phyloP scores from a whole-genome alignment of 2,113 vertebrate species.

The Lanius ludovicianus region DNA sequence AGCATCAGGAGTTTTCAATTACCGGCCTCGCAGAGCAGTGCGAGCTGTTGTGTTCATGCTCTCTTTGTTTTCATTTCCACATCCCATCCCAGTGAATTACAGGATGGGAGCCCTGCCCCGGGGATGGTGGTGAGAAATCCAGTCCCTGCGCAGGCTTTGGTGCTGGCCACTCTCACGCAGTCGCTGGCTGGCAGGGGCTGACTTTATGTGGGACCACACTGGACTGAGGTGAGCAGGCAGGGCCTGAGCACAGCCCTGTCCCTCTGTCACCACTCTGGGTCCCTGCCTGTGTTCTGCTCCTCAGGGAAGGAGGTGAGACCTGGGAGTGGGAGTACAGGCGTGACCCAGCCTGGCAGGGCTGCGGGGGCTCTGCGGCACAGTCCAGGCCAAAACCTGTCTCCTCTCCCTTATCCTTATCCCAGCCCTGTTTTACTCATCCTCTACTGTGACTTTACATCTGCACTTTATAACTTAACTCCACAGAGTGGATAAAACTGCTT shows the following conservation, averaged over 20 bases:
- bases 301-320: background rate
- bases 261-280: rapidly evolving
- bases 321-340: rapidly evolving
- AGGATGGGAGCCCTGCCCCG: background rate
- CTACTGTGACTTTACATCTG: background rate
- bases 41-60: slow-evolving; percentile 46
- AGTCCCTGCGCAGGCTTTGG: background rate
- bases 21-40: slow-evolving; percentile 19
- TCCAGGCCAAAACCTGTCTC: rapidly evolving
- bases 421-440: background rate
- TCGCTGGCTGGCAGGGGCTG: background rate
- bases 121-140: background rate
- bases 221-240: rapidly evolving
- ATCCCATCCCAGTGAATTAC: background rate
- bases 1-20: slow-evolving; percentile 70
- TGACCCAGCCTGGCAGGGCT: background rate
- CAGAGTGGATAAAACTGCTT: background rate
- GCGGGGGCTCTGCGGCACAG: rapidly evolving
- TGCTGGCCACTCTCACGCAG: rapidly evolving
- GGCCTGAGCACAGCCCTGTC: background rate
- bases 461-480: background rate
- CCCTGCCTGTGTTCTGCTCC: background rate
- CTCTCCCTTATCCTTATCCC: background rate
- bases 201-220: rapidly evolving
- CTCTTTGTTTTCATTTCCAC: slow-evolving; percentile 66